Evolutionary conservation across 2,888 invertebrate genomes (phyloP).

Genomic region (Sericinus montela): DNA sequence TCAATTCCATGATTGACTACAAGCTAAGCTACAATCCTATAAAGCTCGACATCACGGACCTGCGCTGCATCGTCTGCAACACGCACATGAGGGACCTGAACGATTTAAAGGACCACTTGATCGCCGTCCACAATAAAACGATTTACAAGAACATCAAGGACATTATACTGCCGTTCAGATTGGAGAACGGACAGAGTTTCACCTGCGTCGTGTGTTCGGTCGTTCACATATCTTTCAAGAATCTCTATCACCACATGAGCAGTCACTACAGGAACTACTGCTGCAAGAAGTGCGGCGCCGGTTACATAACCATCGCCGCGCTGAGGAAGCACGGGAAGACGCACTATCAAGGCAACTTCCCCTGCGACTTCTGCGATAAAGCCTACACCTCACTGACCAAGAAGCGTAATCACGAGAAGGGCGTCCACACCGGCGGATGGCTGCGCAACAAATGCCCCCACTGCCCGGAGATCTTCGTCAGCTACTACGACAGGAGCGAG

Average conservation of each 20-base stretch:
- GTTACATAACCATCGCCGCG: constrained; percentile 67
- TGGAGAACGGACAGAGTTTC: constrained; percentile 59
- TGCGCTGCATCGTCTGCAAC: constrained; percentile 55
- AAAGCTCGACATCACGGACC: constrained; percentile 64
- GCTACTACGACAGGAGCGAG: constrained; percentile 66
- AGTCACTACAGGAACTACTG: constrained; percentile 70
- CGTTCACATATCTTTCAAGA: constrained; percentile 66
- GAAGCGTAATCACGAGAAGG: constrained; percentile 66
- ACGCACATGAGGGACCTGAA: constrained; percentile 54
- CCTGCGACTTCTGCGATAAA: constrained; percentile 75
- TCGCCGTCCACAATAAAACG: constrained; percentile 50
- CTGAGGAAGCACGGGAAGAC: constrained; percentile 69
- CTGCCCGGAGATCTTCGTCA: constrained; percentile 65
- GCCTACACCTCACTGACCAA: constrained; percentile 71
- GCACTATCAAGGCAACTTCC: constrained; percentile 72
- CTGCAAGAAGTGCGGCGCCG: constrained; percentile 67
- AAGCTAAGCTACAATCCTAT: constrained; percentile 72
- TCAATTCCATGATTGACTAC: constrained; percentile 68
- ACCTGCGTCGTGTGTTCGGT: constrained; percentile 64
- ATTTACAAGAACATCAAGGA: constrained; percentile 67
- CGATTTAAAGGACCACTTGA: constrained; percentile 61
- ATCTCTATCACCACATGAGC: constrained; percentile 70
- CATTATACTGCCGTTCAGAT: constrained; percentile 65
- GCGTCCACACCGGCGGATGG: constrained; percentile 71
- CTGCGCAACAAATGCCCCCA: constrained; percentile 68